Evolutionary conservation across 2,888 invertebrate genomes (phyloP).

Genomic region (Idaea dimidiata): DNA sequence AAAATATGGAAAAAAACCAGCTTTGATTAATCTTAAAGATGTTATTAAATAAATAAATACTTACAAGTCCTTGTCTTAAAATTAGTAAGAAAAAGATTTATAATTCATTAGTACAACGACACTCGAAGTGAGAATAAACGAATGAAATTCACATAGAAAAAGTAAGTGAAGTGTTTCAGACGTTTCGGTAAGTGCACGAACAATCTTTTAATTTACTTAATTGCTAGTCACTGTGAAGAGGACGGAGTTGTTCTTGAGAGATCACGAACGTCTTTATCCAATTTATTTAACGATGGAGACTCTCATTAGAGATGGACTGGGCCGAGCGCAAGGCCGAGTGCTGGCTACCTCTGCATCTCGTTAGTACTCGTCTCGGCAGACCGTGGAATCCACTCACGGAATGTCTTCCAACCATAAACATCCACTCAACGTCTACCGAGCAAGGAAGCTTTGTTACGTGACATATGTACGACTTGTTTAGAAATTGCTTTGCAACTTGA

Average conservation of each 20-base stretch:
- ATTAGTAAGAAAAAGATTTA: constrained; percentile 6
- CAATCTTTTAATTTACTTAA: constrained; percentile 80
- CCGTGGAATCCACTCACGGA: constrained; percentile 33
- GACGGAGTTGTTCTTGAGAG: constrained; percentile 77
- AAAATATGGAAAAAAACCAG: background rate
- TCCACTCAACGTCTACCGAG: constrained; percentile 13
- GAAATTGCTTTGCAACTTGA: background rate
- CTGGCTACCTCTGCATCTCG: constrained; percentile 54
- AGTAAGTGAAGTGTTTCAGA: constrained; percentile 51
- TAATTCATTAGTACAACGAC: constrained; percentile 13
- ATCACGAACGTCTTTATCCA: constrained; percentile 80
- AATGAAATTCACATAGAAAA: constrained; percentile 51
- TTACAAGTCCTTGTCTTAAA: background rate
- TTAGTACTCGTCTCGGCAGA: constrained; percentile 47
- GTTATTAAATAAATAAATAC: background rate
- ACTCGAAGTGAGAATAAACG: constrained; percentile 50
- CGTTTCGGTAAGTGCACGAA: constrained; percentile 69
- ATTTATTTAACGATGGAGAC: constrained; percentile 79
- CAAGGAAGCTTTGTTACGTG: constrained; percentile 21
- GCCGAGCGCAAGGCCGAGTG: constrained; percentile 54
- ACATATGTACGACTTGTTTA: constrained; percentile 5
- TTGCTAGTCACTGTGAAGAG: constrained; percentile 76
- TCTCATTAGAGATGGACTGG: constrained; percentile 73
- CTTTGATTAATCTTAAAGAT: background rate
- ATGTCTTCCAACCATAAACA: constrained; percentile 46